Evolutionary conservation across 2,797 vertebrate genomes (phyloP).

Genomic region (Tenualosa ilisha): DNA sequence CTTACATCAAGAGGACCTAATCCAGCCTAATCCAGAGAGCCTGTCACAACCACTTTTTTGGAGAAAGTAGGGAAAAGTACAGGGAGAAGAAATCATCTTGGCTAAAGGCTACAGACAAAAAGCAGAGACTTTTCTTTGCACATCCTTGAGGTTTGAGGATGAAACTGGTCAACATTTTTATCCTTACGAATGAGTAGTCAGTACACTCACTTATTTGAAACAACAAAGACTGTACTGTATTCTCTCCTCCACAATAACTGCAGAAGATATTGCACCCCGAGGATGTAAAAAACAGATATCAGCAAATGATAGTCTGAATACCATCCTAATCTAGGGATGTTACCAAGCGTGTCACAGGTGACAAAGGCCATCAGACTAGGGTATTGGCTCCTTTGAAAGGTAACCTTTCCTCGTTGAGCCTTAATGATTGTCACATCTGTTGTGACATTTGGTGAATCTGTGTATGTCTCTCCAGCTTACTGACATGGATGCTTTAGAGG

Average conservation of each 20-base stretch:
- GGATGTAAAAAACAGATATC: conserved; percentile 52
- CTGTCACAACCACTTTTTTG: not conserved
- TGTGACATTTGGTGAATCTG: conserved; percentile 43
- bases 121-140: not conserved
- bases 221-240: not conserved
- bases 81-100: not conserved
- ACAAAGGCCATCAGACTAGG: conserved; percentile 74
- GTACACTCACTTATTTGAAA: not conserved
- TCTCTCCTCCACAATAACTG: not conserved
- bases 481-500: conserved; percentile 69
- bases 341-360: conserved; percentile 74
- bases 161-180: not conserved
- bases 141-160: not conserved
- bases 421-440: conserved; percentile 33
- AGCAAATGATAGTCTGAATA: conserved; percentile 71
- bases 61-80: not conserved
- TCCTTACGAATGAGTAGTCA: not conserved
- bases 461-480: conserved; percentile 71
- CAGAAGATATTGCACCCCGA: not conserved
- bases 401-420: conserved; percentile 62
- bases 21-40: too few species aligned
- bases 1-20: too few species aligned
- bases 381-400: conserved; percentile 75
- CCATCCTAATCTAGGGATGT: conserved; percentile 74
- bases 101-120: not conserved